These are phyloP conservation scores for Pinna nobilis DNA, from an alignment of 1,140 invertebrate genomes.

Conservation along the genomic window DNA sequence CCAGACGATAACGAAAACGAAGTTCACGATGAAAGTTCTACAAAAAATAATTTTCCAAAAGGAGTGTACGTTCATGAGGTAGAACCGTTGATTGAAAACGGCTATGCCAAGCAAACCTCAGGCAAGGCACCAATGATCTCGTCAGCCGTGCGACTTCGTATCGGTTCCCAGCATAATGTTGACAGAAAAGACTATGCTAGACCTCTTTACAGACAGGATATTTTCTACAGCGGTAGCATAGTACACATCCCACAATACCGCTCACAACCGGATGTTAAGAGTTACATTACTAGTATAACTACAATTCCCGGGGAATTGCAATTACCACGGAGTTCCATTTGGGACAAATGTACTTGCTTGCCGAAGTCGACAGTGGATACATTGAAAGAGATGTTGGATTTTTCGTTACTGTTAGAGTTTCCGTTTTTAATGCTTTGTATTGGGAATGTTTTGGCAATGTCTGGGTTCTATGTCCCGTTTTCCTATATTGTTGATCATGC, in stretches of 20 bases:
- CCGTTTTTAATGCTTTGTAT: conserved; percentile 83
- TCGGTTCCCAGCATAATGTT: conserved; percentile 32
- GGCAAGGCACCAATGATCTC: not conserved
- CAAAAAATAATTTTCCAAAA: conserved; percentile 7
- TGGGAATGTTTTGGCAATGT: conserved; percentile 95
- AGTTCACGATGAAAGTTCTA: not conserved
- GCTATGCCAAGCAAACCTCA: conserved; percentile 27
- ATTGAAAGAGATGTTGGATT: conserved; percentile 90
- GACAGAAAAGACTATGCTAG: conserved; percentile 81
- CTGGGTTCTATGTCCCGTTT: conserved; percentile 96
- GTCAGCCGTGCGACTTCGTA: conserved; percentile 7
- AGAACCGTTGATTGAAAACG: conserved; percentile 83
- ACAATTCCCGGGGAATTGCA: conserved; percentile 67
- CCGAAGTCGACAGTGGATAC: conserved; percentile 80
- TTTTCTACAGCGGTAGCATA: conserved; percentile 98
- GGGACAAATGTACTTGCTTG: conserved; percentile 83
- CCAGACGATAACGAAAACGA: not conserved
- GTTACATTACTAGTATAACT: conserved; percentile 71
- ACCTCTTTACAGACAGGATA: conserved; percentile 96
- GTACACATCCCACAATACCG: conserved; percentile 93
- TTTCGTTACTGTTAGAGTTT: conserved; percentile 83
- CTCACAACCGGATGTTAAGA: conserved; percentile 90
- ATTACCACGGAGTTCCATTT: conserved; percentile 71
- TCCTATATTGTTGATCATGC: conserved; percentile 93
- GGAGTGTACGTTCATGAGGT: conserved; percentile 47